Evolutionary conservation across 1,140 invertebrate genomes (phyloP), one percentile per base, ranked within the genome.

Genomic region (Aphelenchoides avenae): DNA sequence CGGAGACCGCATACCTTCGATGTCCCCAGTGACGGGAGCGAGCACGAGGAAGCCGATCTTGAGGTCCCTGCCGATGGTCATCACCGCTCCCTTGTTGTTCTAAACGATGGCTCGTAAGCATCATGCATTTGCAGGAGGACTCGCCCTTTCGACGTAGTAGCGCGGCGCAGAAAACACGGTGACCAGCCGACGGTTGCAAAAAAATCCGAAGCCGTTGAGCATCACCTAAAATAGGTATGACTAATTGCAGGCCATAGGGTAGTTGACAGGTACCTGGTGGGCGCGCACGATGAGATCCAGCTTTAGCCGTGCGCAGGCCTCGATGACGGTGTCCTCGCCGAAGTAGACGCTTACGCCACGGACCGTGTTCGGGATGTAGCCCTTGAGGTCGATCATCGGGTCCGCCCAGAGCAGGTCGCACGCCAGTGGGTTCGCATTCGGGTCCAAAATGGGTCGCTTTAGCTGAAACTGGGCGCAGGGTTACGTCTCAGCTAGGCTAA

Each of bases 381-480:
- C 55, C 9, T 26, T 22, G 79, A 78, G 29, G 15, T 40, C 22
- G 29, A 40, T 26, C 13, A 78, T 79, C 2, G 81, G 81, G 57
- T 82, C 81, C 27, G 79, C 74, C 81, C 81, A 82, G 3, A 82
- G 64, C n/a, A 82, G 68, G 63, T 82, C 81, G 26, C 43, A 40
- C 2, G 30, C 59, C 4, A 64, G 30, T 1, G 27, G 20, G 30
- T 41, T 41, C 15, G 20, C 20, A 22, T 20, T 18, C 15, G 51
- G 59, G 27, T 63, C 59, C 18, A 33, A 27, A 22, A 65, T 26
- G 11, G 61, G 61, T 2, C 57, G 51, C 30, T 49, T 43, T 43
- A 43, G 18, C 41, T 43, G 31, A 43, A 43, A 6, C 18, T 7
- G 9, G 15, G 29, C 22, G 34, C 22, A 22, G 22, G n/a, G n/a